phyloP scores from a whole-genome alignment of 92 coral and sea anemone species.

The Phenganax marumi region DNA sequence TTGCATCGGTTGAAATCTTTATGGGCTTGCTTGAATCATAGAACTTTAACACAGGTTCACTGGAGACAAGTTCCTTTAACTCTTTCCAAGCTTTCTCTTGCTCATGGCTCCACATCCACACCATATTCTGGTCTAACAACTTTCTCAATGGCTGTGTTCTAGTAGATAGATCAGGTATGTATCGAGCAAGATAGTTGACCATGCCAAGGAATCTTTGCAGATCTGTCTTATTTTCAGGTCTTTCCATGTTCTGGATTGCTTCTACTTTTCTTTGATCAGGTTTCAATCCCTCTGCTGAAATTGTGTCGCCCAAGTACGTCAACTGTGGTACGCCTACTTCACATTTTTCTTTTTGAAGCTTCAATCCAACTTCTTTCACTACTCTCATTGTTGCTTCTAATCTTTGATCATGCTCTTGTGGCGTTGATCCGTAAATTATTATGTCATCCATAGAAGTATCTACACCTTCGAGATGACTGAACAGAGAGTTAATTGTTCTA shows the following conservation, averaged over 20 bases:
- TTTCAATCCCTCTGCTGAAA: slow-evolving; percentile 19
- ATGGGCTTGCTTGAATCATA: slow-evolving; percentile 38
- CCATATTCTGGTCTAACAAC: neutral
- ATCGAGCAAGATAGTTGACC: neutral
- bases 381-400: slow-evolving; percentile 27
- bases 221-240: slow-evolving; percentile 8
- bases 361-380: slow-evolving; percentile 37
- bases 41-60: slow-evolving; percentile 48
- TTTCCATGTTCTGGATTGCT: slow-evolving; percentile 12
- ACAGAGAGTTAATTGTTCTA: slow-evolving; percentile 34
- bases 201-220: neutral
- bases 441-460: slow-evolving; percentile 50
- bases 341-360: slow-evolving; percentile 4
- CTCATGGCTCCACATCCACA: slow-evolving; percentile 26
- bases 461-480: slow-evolving; percentile 42
- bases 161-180: neutral
- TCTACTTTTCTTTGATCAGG: slow-evolving; percentile 30
- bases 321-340: slow-evolving; percentile 14
- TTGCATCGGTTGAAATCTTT: slow-evolving; percentile 52
- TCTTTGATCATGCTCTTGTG: slow-evolving; percentile 32
- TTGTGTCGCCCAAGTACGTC: slow-evolving; percentile 8
- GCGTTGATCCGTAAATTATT: slow-evolving; percentile 32
- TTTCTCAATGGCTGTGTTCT: slow-evolving; percentile 3
- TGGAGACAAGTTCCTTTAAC: slow-evolving; percentile 36
- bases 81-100: slow-evolving; percentile 26